Percentiles rank a stretch among this genome's conserved stretches.
Conservation (phyloP, 2,888 invertebrate species). For the Apeira syringaria region DNA sequence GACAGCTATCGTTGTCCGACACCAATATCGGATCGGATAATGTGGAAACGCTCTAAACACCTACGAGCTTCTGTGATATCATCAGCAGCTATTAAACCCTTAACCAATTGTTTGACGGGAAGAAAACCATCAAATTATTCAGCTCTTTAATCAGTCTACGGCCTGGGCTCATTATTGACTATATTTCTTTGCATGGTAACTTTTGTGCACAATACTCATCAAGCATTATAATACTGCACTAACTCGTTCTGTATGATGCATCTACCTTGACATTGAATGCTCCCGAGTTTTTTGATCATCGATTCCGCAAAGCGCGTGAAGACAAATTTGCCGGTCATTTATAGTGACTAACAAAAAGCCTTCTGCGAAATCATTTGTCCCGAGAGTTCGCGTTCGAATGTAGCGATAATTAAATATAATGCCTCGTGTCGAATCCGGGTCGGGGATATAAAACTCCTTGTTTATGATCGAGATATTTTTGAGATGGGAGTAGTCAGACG, state of each 20-base stretch:
- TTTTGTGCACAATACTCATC: neutral
- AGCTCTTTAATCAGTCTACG: no score
- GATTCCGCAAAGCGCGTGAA: constrained; percentile 23
- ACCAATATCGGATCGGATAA: no score
- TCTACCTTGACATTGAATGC: constrained; percentile 20
- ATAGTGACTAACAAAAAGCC: constrained; percentile 25
- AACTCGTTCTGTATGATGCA: constrained; percentile 10
- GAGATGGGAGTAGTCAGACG: constrained; percentile 10
- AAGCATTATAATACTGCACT: constrained; percentile 6
- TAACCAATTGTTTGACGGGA: no score
- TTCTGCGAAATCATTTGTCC: constrained; percentile 31
- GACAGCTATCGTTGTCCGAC: no score
- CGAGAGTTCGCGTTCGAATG: constrained; percentile 25
- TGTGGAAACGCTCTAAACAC: no score
- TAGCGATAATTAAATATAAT: constrained; percentile 48
- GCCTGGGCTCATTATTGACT: no score
- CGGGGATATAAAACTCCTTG: constrained; percentile 48
- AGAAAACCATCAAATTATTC: no score
- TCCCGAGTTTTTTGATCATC: constrained; percentile 19
- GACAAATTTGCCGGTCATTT: constrained; percentile 24
- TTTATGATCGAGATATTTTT: constrained; percentile 46
- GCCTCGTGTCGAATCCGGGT: constrained; percentile 43
- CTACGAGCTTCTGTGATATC: no score
- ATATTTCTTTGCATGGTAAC: no score
- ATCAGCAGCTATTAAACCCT: no score